Percentiles rank a stretch among this genome's conserved stretches.
These are phyloP conservation scores for Falco berigora DNA, from an alignment of 2,797 vertebrate species.

Conservation along the genomic window DNA sequence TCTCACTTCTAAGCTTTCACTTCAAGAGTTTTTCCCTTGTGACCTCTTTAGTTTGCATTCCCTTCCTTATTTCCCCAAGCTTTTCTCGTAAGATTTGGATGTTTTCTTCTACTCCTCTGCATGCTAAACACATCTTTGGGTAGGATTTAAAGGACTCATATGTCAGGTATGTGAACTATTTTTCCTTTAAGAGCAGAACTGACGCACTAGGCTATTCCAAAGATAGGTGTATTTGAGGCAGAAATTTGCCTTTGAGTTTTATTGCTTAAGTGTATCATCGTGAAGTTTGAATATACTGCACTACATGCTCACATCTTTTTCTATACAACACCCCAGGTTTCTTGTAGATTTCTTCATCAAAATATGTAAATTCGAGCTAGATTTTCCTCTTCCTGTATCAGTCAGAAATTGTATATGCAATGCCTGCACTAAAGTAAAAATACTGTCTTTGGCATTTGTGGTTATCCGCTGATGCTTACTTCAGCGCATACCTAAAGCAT, in stretches of 20 bases:
- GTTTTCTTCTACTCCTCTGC: not conserved
- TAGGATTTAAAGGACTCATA: not conserved
- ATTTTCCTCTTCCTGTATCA: not conserved
- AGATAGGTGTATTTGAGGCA: not conserved
- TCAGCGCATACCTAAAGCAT: not conserved
- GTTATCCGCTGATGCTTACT: not conserved
- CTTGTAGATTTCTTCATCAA: not conserved
- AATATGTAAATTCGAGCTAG: not conserved
- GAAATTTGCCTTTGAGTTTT: not conserved
- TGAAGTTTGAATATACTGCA: not conserved
- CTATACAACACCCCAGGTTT: not conserved
- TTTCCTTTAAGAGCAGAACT: not conserved
- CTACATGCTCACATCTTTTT: not conserved
- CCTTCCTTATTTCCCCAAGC: not conserved
- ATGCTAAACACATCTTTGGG: not conserved
- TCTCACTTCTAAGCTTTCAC: not conserved
- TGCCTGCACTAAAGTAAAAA: not conserved
- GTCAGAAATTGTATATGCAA: not conserved
- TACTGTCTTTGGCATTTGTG: not conserved
- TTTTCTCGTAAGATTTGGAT: not conserved
- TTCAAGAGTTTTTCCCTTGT: not conserved
- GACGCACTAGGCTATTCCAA: not conserved
- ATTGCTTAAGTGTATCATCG: not conserved
- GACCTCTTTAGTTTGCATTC: slow-evolving; percentile 12
- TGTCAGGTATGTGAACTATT: slow-evolving; percentile 6